Conservation (phyloP, 2,113 vertebrate species). For the Mugil cephalus region DNA sequence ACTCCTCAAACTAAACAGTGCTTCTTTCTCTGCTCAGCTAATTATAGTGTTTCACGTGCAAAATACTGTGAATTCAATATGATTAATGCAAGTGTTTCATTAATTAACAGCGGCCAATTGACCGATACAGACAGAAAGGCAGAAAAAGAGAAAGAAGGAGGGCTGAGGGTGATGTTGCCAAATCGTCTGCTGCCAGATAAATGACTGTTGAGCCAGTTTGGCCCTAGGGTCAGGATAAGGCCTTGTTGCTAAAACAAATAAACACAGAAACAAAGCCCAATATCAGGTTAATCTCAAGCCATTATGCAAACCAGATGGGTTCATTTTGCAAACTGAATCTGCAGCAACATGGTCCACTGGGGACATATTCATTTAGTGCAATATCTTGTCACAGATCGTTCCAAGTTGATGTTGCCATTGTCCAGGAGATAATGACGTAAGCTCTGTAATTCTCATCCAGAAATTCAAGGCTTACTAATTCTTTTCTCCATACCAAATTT, state of each 20-base stretch:
- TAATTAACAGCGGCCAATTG: neutral
- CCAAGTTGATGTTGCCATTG: slow-evolving; percentile 16
- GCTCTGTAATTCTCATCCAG: neutral
- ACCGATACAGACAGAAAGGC: slow-evolving; percentile 22
- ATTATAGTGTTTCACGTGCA: neutral
- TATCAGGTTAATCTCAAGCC: slow-evolving; percentile 73
- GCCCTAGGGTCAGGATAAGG: slow-evolving; percentile 68
- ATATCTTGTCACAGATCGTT: slow-evolving; percentile 49
- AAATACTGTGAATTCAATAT: neutral
- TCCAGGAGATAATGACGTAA: slow-evolving; percentile 24
- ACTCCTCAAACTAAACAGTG: slow-evolving; percentile 34
- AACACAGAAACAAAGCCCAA: slow-evolving; percentile 70
- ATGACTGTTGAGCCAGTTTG: slow-evolving; percentile 54
- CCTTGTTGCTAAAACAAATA: slow-evolving; percentile 80
- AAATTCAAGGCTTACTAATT: neutral
- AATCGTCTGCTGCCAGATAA: slow-evolving; percentile 63
- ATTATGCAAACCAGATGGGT: slow-evolving; percentile 74
- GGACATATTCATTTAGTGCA: slow-evolving; percentile 41
- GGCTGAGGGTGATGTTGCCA: slow-evolving; percentile 44
- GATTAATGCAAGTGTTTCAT: neutral
- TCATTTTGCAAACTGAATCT: slow-evolving; percentile 61
- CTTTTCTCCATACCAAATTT: slow-evolving; percentile 9
- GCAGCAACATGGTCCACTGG: slow-evolving; percentile 38
- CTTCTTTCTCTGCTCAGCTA: slow-evolving; percentile 21
- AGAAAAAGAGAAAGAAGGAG: slow-evolving; percentile 18